These are phyloP conservation scores for Heptranchias perlo DNA, from an alignment of 2,113 vertebrate species.

Conservation along the genomic window DNA sequence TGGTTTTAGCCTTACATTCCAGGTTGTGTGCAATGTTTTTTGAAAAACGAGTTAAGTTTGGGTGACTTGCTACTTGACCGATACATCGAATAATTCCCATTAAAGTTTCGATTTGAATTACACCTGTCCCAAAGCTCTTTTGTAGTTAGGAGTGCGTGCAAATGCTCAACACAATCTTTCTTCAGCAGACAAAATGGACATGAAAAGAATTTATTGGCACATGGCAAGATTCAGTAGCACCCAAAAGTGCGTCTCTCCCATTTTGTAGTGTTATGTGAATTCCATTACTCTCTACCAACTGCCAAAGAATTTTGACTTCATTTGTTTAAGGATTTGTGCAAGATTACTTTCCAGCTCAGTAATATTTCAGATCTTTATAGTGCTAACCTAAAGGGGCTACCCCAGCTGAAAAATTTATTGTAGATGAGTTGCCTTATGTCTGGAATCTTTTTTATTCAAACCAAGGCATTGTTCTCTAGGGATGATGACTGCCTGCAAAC, in stretches of 20 bases:
- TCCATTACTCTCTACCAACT: not conserved
- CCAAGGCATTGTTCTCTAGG: not conserved
- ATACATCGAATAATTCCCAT: not conserved
- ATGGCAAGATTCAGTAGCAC: conserved; percentile 16
- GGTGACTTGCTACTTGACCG: not conserved
- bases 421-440: not conserved
- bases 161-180: not conserved
- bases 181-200: not conserved
- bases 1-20: conserved; percentile 9
- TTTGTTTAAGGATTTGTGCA: conserved; percentile 28
- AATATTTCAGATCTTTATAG: not conserved
- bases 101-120: conserved; percentile 11
- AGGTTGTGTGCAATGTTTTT: not conserved
- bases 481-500: not conserved
- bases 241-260: not conserved
- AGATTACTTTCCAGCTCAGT: conserved; percentile 20
- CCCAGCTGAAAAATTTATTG: not conserved
- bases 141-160: not conserved
- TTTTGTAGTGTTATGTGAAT: not conserved
- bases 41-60: not conserved
- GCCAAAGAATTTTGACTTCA: conserved; percentile 24
- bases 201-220: not conserved
- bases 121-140: not conserved
- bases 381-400: not conserved
- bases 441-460: not conserved